A percentile compares a stretch with the other conserved stretches of the same genome.
Conservation (phyloP, 2,888 invertebrate genomes). For the Nomada fucata region DNA sequence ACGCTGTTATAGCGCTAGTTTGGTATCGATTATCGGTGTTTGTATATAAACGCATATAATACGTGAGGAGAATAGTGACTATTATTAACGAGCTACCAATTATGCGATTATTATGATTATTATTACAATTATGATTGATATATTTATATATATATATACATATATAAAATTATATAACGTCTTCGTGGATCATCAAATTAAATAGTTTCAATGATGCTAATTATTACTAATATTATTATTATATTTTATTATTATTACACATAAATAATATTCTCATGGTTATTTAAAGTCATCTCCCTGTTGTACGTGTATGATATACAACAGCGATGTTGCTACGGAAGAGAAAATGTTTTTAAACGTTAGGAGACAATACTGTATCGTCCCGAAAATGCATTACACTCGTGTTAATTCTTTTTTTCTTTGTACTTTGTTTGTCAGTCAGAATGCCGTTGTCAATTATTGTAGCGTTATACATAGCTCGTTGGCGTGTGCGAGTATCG, state of each 20-base stretch:
- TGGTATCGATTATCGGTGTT: conserved; percentile 42
- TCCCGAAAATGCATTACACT: conserved; percentile 55
- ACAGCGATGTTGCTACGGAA: conserved; percentile 30
- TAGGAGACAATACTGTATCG: conserved; percentile 40
- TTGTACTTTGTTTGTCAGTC: conserved; percentile 19
- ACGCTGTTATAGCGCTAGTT: conserved; percentile 38
- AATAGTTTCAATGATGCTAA: conserved; percentile 5
- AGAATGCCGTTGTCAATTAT: conserved; percentile 23
- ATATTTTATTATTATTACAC: conserved; percentile 44
- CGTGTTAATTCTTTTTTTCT: conserved; percentile 35
- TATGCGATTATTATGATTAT: conserved; percentile 57
- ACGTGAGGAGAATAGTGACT: conserved; percentile 45
- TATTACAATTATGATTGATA: conserved; percentile 50
- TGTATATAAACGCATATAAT: conserved; percentile 64
- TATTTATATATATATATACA: conserved; percentile 54
- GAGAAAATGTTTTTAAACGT: conserved; percentile 34
- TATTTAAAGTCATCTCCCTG: conserved; percentile 61
- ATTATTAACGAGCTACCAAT: conserved; percentile 52
- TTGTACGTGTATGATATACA: conserved; percentile 47
- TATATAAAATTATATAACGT: conserved; percentile 15
- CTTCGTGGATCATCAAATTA: conserved; percentile 10
- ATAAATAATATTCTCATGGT: conserved; percentile 56
- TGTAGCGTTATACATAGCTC: background rate
- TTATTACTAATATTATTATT: conserved; percentile 56
- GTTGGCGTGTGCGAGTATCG: conserved; percentile 9